Base-by-base conservation (phyloP, 2,888 invertebrate species). In the Oxyteleia sp. region DNA sequence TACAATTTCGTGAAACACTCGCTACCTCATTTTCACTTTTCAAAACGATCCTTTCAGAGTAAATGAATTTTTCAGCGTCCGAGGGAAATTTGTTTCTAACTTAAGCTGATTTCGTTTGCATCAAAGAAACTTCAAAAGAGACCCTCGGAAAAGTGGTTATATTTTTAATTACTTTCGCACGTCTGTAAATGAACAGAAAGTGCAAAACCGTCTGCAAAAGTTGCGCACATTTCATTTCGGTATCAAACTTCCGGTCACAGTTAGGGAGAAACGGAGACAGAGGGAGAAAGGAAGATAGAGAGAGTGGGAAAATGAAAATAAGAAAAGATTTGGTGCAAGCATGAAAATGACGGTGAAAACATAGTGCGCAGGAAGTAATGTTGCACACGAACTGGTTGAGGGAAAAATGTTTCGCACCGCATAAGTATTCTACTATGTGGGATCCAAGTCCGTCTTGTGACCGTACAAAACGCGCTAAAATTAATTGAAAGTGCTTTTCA, bases 161-260 rank as follows among this genome's bases (percentile, higher is more conserved):
- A 63, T 64, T 74, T 71, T 74, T 74, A 74, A 74, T 74, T 74
- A 74, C 53, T 74, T 64, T 53, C 74, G 23, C 63, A 47, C 63
- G 45, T 75, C 29, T 74, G 74, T 18, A 26, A 41, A 16, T 26
- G n/a, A 61, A 26, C 51, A 47, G 57, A 63, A 72, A 63, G 71
- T 59, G 23, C 38, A 13, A 32, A 51, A n/a, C 11, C 18, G 23
- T 72, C 74, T 53, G 38, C 32, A 5, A 38, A 69, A 57, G 45
- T 45, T 57, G 72, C 41, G 63, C 45, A 45, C 43, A 8, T 63
- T 74, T 74, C 49, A 53, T 63, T 75, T 75, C 26, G 55, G 53
- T 53, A 47, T 45, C 74, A 47, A 75, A 64, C 47, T 75, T 75
- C 64, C 64, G 64, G 55, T 75, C 53, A 23, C 55, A 32, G 57